phyloP scores from a whole-genome alignment of 2,797 vertebrate species.

The Xenops minutus region DNA sequence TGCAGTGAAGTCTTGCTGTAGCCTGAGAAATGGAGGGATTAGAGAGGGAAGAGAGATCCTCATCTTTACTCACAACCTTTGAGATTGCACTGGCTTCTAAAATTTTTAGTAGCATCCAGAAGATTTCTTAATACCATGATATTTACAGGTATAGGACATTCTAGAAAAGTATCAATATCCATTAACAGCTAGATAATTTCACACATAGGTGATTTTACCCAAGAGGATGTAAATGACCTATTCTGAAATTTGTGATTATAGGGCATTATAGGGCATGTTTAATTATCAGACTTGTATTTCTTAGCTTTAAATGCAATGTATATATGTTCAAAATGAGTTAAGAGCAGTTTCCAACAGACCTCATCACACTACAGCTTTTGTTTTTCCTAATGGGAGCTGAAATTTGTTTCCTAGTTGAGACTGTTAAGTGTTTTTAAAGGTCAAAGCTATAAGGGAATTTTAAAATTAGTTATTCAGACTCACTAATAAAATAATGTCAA shows the following conservation, averaged over 20 bases:
- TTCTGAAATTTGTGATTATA: background rate
- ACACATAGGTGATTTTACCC: background rate
- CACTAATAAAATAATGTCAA: background rate
- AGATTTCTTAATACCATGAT: background rate
- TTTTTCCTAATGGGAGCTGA: background rate
- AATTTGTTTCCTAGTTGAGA: background rate
- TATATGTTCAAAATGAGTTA: background rate
- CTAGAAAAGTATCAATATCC: background rate
- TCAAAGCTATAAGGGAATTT: slow-evolving; percentile 9
- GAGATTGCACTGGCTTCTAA: background rate
- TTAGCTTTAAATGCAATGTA: background rate
- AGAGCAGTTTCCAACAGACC: background rate
- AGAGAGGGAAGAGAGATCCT: background rate
- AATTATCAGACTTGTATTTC: background rate
- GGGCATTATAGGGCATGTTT: background rate
- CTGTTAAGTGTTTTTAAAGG: background rate
- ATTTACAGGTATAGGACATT: background rate
- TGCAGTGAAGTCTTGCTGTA: background rate
- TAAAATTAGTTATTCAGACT: slow-evolving; percentile 20
- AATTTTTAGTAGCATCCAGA: background rate
- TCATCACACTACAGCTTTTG: background rate
- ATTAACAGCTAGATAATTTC: background rate
- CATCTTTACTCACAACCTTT: background rate
- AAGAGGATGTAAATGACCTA: background rate
- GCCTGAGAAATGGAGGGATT: background rate